Conservation (phyloP, 2,797 vertebrate genomes). For the Aulostomus chinensis region DNA sequence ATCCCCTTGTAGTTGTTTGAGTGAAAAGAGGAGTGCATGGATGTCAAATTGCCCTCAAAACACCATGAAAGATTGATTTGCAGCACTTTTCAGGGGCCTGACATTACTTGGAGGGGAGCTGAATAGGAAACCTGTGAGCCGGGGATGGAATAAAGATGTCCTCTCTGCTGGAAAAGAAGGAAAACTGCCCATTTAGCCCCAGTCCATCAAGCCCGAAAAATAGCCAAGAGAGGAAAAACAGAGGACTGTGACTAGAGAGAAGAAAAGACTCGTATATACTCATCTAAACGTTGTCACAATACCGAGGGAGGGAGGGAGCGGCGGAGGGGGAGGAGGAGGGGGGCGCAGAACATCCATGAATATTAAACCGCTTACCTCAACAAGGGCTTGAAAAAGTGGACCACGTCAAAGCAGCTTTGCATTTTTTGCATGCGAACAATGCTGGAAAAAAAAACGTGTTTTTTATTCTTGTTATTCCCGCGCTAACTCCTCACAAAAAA, state of each 20-base stretch:
- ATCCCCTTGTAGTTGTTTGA: conserved; percentile 85
- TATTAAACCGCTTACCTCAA: conserved; percentile 88
- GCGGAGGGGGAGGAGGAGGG: background rate
- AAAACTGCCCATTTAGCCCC: conserved; percentile 87
- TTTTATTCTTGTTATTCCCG: conserved; percentile 75
- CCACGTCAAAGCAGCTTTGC: conserved; percentile 79
- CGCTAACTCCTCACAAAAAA: conserved; percentile 58
- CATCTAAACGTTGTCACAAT: conserved; percentile 89
- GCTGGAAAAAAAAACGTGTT: conserved; percentile 53
- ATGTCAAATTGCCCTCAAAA: conserved; percentile 91
- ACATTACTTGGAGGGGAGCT: conserved; percentile 85
- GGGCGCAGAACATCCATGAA: conserved; percentile 94
- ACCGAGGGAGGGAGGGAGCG: conserved; percentile 59
- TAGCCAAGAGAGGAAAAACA: conserved; percentile 79
- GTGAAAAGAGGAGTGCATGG: conserved; percentile 85
- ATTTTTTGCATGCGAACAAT: conserved; percentile 77
- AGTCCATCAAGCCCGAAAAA: conserved; percentile 91
- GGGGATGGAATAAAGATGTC: conserved; percentile 96
- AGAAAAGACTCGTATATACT: conserved; percentile 84
- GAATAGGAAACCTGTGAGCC: conserved; percentile 87
- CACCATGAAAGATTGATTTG: conserved; percentile 95
- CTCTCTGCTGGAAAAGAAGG: conserved; percentile 84
- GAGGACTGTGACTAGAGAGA: conserved; percentile 81
- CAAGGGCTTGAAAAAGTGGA: conserved; percentile 72
- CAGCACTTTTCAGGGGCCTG: conserved; percentile 89